Conservation (phyloP, 2,888 invertebrate genomes). For the Marronus borbonicus region DNA sequence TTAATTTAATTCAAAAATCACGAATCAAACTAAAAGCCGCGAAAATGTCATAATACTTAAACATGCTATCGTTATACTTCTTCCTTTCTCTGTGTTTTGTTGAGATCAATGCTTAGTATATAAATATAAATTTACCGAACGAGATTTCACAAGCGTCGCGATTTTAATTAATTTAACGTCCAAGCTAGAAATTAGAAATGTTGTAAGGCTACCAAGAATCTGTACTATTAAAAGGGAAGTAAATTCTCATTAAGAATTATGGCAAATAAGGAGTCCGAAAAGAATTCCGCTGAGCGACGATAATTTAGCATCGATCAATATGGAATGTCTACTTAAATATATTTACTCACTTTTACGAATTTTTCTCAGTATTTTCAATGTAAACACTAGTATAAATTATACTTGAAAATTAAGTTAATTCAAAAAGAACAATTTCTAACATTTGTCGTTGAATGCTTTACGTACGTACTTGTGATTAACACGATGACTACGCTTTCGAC, state of each 20-base stretch:
- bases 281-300: not conserved
- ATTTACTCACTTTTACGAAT: not conserved
- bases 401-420: no score
- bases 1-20: no score
- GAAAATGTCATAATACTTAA: no score
- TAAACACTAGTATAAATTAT: no score
- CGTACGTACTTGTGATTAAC: no score
- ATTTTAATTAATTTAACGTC: slow-evolving; percentile 39
- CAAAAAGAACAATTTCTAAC: no score
- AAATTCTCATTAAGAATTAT: slow-evolving; percentile 34
- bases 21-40: no score
- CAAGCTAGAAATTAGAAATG: slow-evolving; percentile 30
- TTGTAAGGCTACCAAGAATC: slow-evolving; percentile 34
- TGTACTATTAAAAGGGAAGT: slow-evolving; percentile 26
- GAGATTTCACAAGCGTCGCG: slow-evolving; percentile 14
- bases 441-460: no score
- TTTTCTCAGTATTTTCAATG: no score
- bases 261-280: not conserved
- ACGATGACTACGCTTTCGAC: no score
- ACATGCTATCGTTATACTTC: not conserved
- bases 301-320: slow-evolving; percentile 27
- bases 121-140: slow-evolving; percentile 28
- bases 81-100: not conserved
- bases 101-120: not conserved
- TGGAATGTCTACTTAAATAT: not conserved